phyloP scores from a whole-genome alignment of 2,888 invertebrate species.

The Ectropis crepuscularia region DNA sequence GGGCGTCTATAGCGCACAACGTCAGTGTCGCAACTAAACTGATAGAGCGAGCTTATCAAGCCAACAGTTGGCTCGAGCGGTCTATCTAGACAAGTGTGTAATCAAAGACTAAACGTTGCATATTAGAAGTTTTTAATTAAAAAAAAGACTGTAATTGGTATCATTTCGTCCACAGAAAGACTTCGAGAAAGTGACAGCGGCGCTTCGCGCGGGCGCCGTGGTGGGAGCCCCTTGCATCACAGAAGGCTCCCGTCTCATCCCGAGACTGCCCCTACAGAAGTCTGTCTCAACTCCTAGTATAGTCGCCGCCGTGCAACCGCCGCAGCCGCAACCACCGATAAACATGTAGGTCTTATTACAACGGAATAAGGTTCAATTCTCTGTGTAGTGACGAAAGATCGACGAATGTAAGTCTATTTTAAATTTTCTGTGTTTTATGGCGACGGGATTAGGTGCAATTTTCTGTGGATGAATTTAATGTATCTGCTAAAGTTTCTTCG shows the following conservation, averaged over 20 bases:
- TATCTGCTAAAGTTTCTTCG: no score
- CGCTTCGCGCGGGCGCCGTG: conserved; percentile 61
- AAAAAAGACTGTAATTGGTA: background rate
- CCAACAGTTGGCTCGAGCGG: no score
- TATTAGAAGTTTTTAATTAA: no score
- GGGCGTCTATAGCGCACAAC: no score
- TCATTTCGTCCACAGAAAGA: conserved; percentile 82
- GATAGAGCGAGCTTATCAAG: no score
- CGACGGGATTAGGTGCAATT: no score
- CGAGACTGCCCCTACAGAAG: conserved; percentile 93
- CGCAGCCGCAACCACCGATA: conserved; percentile 63
- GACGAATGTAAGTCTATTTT: no score
- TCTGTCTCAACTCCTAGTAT: conserved; percentile 96
- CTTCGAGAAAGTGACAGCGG: conserved; percentile 87
- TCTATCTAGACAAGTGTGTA: no score
- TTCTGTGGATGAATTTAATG: no score
- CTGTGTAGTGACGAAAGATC: background rate
- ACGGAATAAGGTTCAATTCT: conserved; percentile 3
- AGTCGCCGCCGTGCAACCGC: conserved; percentile 85
- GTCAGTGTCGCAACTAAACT: no score
- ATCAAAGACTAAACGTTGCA: no score
- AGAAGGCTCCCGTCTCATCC: conserved; percentile 63
- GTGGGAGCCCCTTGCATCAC: conserved; percentile 63
- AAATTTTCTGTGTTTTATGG: no score
- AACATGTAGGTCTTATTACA: conserved; percentile 58